Conservation (phyloP, 2,888 invertebrate genomes). For the Volucella zonaria region DNA sequence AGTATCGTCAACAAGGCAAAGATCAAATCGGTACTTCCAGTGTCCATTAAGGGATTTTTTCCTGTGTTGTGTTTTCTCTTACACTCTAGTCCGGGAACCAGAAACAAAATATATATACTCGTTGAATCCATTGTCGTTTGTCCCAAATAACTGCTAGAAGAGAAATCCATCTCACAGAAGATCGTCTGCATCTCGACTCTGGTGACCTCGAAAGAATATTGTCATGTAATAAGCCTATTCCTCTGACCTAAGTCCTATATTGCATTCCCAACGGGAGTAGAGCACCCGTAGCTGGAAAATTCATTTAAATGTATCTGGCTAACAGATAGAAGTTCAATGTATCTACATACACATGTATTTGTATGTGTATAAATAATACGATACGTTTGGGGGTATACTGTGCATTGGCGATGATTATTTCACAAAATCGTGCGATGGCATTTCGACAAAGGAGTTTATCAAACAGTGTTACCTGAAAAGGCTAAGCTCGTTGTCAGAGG, state of each 20-base stretch:
- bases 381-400: constrained; percentile 6
- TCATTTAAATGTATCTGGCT: constrained; percentile 46
- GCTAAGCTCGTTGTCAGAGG: constrained; percentile 12
- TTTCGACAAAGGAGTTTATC: constrained; percentile 41
- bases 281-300: constrained; percentile 34
- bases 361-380: background rate
- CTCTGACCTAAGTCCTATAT: constrained; percentile 61
- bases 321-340: background rate
- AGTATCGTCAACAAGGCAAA: constrained; percentile 24
- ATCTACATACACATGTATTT: background rate
- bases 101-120: constrained; percentile 41
- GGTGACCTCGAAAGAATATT: constrained; percentile 56
- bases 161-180: constrained; percentile 57
- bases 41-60: constrained; percentile 58
- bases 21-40: constrained; percentile 48
- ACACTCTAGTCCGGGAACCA: background rate
- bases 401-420: constrained; percentile 48
- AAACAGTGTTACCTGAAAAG: constrained; percentile 33
- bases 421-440: constrained; percentile 56
- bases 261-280: constrained; percentile 46
- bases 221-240: constrained; percentile 56
- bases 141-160: constrained; percentile 48
- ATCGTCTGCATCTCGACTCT: constrained; percentile 55
- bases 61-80: background rate
- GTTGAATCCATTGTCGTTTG: constrained; percentile 18